phyloP scores from a whole-genome alignment of 2,797 vertebrate genomes.

The Oryzias sinensis region DNA sequence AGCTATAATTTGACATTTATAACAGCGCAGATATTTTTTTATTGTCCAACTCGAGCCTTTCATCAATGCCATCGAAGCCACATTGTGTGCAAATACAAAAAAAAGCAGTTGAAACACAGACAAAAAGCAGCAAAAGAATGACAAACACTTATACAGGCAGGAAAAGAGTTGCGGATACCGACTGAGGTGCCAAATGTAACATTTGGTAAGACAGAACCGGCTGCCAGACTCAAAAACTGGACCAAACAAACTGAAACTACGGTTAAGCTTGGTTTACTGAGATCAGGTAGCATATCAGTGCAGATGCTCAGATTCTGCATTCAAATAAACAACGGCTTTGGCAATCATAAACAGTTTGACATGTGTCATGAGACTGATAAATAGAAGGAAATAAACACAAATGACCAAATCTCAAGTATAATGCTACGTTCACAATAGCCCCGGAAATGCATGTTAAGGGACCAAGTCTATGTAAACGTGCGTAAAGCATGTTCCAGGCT shows the following conservation, averaged over 20 bases:
- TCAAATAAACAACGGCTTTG: conserved; percentile 15
- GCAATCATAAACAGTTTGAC: conserved; percentile 10
- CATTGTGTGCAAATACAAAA: background rate
- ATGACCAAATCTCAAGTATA: conserved; percentile 51
- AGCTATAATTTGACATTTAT: background rate
- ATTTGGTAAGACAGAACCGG: conserved; percentile 16
- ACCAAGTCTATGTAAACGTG: too few relatives aligned
- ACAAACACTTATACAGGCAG: conserved; percentile 19
- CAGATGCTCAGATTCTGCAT: conserved; percentile 21
- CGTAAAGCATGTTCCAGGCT: too few relatives aligned
- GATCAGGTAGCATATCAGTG: background rate
- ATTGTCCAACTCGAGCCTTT: background rate
- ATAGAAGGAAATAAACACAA: conserved; percentile 50
- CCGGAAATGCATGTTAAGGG: too few relatives aligned
- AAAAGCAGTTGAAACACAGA: conserved; percentile 6
- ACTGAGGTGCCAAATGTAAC: conserved; percentile 10
- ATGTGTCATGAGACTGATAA: conserved; percentile 27
- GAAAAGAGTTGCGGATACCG: conserved; percentile 7
- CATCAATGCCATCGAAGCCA: background rate
- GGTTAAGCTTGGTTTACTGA: background rate
- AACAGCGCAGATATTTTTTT: background rate
- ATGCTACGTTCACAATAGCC: conserved; percentile 1
- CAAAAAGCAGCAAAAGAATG: conserved; percentile 14
- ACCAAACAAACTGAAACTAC: background rate
- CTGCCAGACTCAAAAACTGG: conserved; percentile 4